phyloP scores from a whole-genome alignment of 2,113 vertebrate species.

The Bubo bubo region DNA sequence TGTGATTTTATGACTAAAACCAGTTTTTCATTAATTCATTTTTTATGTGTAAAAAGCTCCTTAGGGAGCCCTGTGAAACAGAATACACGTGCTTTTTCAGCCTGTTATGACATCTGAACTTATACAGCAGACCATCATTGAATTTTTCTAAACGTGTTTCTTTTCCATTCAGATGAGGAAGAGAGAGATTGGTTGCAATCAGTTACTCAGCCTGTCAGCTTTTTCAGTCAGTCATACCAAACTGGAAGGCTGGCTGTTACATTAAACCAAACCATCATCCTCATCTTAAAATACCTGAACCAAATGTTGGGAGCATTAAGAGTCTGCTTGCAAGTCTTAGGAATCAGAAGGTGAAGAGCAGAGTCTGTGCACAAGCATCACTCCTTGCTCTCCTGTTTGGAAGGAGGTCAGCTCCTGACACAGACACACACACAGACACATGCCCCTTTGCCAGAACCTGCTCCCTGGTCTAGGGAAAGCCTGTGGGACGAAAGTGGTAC shows the following conservation, averaged over 20 bases:
- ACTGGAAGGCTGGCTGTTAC: background rate
- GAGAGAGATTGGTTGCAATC: background rate
- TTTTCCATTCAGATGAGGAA: background rate
- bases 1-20: background rate
- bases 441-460: background rate
- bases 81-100: background rate
- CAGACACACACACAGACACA: rapidly evolving
- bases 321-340: background rate
- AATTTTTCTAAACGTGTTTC: background rate
- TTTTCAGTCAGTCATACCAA: background rate
- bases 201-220: background rate
- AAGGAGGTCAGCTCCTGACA: background rate
- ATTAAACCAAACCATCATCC: background rate
- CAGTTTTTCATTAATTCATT: background rate
- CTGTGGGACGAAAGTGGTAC: background rate
- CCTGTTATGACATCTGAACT: background rate
- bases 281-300: background rate
- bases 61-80: background rate
- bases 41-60: background rate
- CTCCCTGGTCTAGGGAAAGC: background rate
- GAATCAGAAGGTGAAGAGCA: background rate
- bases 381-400: background rate
- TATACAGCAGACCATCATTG: background rate
- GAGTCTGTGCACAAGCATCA: rapidly evolving
- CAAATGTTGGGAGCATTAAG: background rate